Evolutionary conservation across 2,888 invertebrate species (phyloP).

Genomic region (Coelogynopora nodosa): DNA sequence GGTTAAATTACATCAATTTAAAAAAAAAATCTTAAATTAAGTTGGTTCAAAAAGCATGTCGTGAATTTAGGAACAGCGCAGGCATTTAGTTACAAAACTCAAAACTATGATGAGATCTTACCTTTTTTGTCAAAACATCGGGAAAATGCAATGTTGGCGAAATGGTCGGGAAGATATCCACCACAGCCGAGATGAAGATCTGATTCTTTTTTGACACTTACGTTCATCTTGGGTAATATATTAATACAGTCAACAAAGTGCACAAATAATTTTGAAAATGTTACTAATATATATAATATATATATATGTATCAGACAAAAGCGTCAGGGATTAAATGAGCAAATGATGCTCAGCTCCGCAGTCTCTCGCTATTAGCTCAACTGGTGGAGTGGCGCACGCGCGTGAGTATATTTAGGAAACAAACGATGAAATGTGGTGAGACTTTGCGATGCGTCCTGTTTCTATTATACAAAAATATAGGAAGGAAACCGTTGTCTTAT

Average conservation of each 20-base stretch:
- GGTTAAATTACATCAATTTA: no score
- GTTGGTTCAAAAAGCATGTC: no score
- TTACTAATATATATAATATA: no score
- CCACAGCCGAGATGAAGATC: not conserved
- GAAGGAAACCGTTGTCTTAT: not conserved
- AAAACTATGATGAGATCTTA: not conserved
- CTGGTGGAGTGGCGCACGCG: not conserved
- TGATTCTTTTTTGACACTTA: not conserved
- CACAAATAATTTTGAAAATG: no score
- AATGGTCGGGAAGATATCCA: not conserved
- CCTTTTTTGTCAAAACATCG: not conserved
- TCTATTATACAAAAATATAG: not conserved
- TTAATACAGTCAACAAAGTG: no score
- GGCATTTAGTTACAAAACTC: no score
- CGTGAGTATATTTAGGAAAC: not conserved
- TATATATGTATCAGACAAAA: no score
- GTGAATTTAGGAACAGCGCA: no score
- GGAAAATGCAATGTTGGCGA: not conserved
- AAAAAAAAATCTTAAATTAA: no score
- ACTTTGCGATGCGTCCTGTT: not conserved
- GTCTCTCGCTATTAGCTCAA: not conserved
- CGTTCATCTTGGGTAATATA: not conserved
- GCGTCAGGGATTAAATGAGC: no score
- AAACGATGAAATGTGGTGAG: not conserved
- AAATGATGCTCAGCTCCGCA: no score